Percentiles rank a stretch among this genome's conserved stretches.
phyloP scores from a whole-genome alignment of 2,888 invertebrate genomes.

The Cosmorhoe ocellata region DNA sequence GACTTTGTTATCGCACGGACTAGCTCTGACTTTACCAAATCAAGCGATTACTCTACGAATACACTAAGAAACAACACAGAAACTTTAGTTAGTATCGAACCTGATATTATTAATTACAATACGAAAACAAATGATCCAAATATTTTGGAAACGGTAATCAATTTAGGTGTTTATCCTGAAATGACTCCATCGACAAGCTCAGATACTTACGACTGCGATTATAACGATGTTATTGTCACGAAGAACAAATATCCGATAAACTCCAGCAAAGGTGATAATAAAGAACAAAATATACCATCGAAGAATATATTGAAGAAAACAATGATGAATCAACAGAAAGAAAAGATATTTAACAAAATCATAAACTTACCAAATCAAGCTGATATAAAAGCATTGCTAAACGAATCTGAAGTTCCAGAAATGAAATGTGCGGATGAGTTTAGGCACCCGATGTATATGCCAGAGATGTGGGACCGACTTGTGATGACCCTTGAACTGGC shows the following conservation, averaged over 20 bases:
- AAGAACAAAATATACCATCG: slow-evolving; percentile 24
- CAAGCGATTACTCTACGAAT: slow-evolving; percentile 34
- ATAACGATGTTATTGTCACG: slow-evolving; percentile 37
- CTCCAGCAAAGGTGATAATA: slow-evolving; percentile 34
- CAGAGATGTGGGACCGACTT: slow-evolving; percentile 59
- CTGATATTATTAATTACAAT: not conserved
- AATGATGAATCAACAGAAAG: slow-evolving; percentile 35
- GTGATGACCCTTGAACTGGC: slow-evolving; percentile 51
- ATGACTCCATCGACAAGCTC: slow-evolving; percentile 41
- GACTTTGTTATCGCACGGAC: slow-evolving; percentile 43
- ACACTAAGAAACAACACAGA: slow-evolving; percentile 32
- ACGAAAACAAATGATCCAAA: slow-evolving; percentile 22
- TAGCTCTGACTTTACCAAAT: slow-evolving; percentile 47
- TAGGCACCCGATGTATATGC: slow-evolving; percentile 38
- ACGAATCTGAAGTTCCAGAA: slow-evolving; percentile 38
- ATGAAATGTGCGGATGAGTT: slow-evolving; percentile 45
- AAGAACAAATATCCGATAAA: slow-evolving; percentile 26
- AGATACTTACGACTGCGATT: slow-evolving; percentile 19
- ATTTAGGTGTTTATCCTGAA: slow-evolving; percentile 46
- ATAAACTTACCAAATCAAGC: slow-evolving; percentile 48
- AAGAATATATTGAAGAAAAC: slow-evolving; percentile 46
- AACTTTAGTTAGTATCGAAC: slow-evolving; percentile 16
- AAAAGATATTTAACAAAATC: slow-evolving; percentile 36
- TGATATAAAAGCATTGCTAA: slow-evolving; percentile 46
- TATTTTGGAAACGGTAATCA: slow-evolving; percentile 45